phyloP scores from a whole-genome alignment of 92 coral and sea anemone genomes.

The Pocillopora grandis region DNA sequence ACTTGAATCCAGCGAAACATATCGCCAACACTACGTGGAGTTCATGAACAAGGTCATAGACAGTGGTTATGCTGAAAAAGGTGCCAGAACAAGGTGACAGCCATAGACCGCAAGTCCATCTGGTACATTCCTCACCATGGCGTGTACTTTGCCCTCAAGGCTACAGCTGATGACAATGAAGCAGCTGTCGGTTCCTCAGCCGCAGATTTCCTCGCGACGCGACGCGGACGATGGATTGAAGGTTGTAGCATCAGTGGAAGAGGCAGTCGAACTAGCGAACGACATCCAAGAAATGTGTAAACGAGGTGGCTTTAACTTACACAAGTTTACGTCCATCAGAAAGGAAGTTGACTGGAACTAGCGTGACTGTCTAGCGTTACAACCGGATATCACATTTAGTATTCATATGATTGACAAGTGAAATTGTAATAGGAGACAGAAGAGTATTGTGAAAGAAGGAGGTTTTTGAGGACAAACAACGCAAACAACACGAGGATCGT shows the following conservation, averaged over 20 bases:
- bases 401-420: conserved; percentile 13
- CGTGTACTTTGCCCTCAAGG: conserved; percentile 1
- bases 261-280: conserved; percentile 1
- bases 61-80: conserved; percentile 27
- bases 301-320: conserved; percentile 1
- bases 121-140: background rate
- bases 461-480: conserved; percentile 34
- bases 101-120: background rate
- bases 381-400: conserved; percentile 7
- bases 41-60: conserved; percentile 42
- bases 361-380: conserved; percentile 15
- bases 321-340: conserved; percentile 26
- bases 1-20: background rate
- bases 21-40: conserved; percentile 35
- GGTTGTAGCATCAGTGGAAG: background rate
- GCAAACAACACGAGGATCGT: background rate
- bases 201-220: conserved; percentile 7
- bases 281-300: conserved; percentile 4
- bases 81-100: background rate
- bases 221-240: too few species aligned
- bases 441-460: conserved; percentile 14
- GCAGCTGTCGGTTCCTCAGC: conserved; percentile 17
- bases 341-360: conserved; percentile 6
- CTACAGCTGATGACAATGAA: conserved; percentile 31
- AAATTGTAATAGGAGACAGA: conserved; percentile 15